These are phyloP conservation scores for Ophion costatus DNA, from an alignment of 2,888 invertebrate species.

Conservation along the genomic window DNA sequence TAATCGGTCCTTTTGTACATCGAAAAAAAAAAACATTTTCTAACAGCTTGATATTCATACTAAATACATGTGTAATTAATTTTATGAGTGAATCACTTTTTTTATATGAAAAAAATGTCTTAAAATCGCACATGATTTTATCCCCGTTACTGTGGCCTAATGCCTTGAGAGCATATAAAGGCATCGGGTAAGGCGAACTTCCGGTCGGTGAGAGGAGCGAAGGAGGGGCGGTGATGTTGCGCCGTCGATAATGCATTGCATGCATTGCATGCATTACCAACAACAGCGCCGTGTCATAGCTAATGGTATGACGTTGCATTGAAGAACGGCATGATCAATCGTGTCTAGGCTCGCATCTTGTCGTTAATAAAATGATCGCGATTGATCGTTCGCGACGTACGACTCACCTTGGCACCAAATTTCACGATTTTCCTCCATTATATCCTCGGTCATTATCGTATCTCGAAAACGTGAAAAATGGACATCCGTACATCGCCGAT, in stretches of 20 bases:
- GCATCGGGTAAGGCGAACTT: not conserved
- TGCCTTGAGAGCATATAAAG: slow-evolving; percentile 25
- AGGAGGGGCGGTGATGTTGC: not conserved
- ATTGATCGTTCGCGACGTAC: slow-evolving; percentile 6
- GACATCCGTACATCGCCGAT: not conserved
- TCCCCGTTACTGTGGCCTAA: too few relatives aligned
- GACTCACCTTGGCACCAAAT: slow-evolving; percentile 44
- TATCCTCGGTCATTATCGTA: not conserved
- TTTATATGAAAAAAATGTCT: too few relatives aligned
- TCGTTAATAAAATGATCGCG: slow-evolving; percentile 39
- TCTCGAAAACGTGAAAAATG: not conserved
- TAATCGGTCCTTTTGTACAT: too few relatives aligned
- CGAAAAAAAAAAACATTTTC: too few relatives aligned
- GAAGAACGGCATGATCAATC: slow-evolving; percentile 31
- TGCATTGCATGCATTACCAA: not conserved
- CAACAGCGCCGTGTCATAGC: not conserved
- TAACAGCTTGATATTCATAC: too few relatives aligned
- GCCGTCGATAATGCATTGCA: slow-evolving; percentile 36
- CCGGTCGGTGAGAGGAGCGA: not conserved
- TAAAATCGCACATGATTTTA: too few relatives aligned
- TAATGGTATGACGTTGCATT: slow-evolving; percentile 29
- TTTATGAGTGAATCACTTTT: too few relatives aligned
- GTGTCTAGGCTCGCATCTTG: slow-evolving; percentile 16
- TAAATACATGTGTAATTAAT: too few relatives aligned
- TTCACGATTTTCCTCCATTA: not conserved